These are phyloP conservation scores for Otocyon megalotis DNA, from an alignment of 2,113 vertebrate species.

Conservation along the genomic window DNA sequence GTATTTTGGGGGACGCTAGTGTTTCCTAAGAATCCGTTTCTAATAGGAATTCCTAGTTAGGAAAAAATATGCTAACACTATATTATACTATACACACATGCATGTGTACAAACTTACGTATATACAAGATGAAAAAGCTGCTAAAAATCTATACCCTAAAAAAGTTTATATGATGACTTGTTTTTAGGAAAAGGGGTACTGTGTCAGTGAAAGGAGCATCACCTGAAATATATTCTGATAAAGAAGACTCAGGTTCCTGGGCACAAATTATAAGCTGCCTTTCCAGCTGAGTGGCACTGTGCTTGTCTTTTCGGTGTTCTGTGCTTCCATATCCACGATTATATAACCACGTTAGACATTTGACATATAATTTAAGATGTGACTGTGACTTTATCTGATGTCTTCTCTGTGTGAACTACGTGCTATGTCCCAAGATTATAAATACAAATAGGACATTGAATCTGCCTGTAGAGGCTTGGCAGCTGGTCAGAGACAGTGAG, in stretches of 20 bases:
- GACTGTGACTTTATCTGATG: background rate
- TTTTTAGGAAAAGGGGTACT: background rate
- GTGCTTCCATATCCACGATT: background rate
- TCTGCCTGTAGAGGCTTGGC: background rate
- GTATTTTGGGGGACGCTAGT: background rate
- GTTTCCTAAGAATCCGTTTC: background rate
- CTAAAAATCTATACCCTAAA: background rate
- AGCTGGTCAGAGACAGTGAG: background rate
- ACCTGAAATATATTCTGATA: background rate
- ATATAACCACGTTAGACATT: background rate
- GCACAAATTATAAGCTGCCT: background rate
- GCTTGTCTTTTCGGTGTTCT: background rate
- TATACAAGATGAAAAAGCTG: background rate
- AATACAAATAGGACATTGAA: background rate
- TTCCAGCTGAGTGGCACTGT: background rate
- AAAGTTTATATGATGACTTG: background rate
- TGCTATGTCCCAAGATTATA: background rate
- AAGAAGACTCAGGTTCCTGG: background rate
- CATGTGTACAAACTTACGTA: background rate
- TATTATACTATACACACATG: background rate
- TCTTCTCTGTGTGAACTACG: background rate
- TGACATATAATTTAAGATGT: background rate
- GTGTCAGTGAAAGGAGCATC: background rate
- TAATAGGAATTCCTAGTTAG: background rate
- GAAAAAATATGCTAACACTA: background rate